These are phyloP conservation scores for Sericinus montela DNA, from an alignment of 2,888 invertebrate genomes.

Conservation along the genomic window DNA sequence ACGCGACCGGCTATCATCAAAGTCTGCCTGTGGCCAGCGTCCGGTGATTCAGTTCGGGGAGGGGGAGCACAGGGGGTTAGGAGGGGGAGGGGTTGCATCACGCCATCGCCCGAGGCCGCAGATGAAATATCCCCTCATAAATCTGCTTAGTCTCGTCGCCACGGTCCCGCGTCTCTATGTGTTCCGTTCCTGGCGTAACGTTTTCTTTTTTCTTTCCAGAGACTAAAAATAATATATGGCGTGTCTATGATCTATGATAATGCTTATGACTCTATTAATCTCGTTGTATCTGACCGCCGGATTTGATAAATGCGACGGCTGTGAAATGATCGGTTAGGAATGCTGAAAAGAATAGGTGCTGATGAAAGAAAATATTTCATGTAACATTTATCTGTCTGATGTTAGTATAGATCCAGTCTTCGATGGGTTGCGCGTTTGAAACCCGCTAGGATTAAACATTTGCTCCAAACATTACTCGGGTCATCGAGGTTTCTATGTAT, in stretches of 20 bases:
- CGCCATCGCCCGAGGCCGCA: conserved; percentile 41
- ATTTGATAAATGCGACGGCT: neutral
- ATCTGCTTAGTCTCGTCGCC: conserved; percentile 51
- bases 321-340: neutral
- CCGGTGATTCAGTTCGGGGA: neutral
- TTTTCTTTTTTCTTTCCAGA: conserved; percentile 3
- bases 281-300: neutral
- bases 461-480: no score
- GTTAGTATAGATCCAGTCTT: no score
- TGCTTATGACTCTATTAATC: conserved; percentile 9
- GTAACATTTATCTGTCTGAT: no score
- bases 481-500: no score
- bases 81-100: neutral
- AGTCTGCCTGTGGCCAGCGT: neutral
- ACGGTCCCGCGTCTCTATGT: conserved; percentile 21
- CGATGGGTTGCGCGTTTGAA: no score
- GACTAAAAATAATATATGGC: conserved; percentile 3
- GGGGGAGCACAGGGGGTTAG: neutral
- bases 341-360: neutral
- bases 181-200: conserved; percentile 22
- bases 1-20: neutral
- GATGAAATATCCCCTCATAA: conserved; percentile 59
- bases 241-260: conserved; percentile 5
- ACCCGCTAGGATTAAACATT: no score
- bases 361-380: no score